Percentiles rank a stretch among this genome's conserved stretches.
Evolutionary conservation across 2,797 vertebrate genomes (phyloP).

Genomic region (Rhodeus uyekii): DNA sequence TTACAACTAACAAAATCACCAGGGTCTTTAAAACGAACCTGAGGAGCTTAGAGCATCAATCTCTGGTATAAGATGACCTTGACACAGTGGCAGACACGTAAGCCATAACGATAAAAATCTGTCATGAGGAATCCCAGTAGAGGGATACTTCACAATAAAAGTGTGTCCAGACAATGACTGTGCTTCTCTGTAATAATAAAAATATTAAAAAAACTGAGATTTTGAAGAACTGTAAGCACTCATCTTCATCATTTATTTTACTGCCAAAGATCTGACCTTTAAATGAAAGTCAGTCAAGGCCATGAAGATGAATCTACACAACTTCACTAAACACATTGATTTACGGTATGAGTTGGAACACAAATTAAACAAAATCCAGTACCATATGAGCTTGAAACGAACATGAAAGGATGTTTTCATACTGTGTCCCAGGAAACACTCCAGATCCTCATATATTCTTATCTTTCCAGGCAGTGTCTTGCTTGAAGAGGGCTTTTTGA

Average conservation of each 20-base stretch:
- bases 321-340: not conserved
- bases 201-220: slow-evolving; percentile 35
- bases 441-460: not conserved
- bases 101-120: slow-evolving; percentile 18
- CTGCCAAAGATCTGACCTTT: slow-evolving; percentile 18
- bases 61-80: slow-evolving; percentile 32
- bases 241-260: slow-evolving; percentile 33
- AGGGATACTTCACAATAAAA: slow-evolving; percentile 9
- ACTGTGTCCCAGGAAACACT: not conserved
- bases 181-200: not conserved
- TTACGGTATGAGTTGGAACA: not conserved
- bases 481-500: not conserved
- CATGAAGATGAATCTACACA: slow-evolving; percentile 24
- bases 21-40: slow-evolving; percentile 12
- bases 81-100: not conserved
- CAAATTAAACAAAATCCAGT: not conserved
- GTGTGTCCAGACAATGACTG: slow-evolving; percentile 2
- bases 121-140: slow-evolving; percentile 6
- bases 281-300: slow-evolving; percentile 15
- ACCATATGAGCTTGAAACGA: not conserved
- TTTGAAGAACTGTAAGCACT: slow-evolving; percentile 33
- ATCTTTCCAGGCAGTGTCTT: not conserved
- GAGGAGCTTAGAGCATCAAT: slow-evolving; percentile 35
- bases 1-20: slow-evolving; percentile 26
- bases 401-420: not conserved